phyloP scores from a whole-genome alignment of 2,797 vertebrate species.

The Bovichtus variegatus region DNA sequence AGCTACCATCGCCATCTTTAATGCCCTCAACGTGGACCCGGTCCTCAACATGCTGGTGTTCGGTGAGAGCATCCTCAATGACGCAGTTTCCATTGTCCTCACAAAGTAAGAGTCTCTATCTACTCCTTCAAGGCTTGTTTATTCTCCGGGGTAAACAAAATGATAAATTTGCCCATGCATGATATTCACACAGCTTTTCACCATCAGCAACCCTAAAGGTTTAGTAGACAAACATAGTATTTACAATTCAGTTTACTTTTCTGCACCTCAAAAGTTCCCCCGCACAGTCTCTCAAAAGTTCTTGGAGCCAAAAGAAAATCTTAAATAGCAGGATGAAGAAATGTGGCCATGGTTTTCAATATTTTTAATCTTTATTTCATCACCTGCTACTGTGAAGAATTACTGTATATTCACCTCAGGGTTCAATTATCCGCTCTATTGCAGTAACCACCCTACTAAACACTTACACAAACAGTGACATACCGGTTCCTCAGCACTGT shows the following conservation, averaged over 20 bases:
- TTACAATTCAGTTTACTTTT: neutral
- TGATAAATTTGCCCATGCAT: constrained; percentile 9
- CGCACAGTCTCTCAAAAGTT: neutral
- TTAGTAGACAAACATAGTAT: neutral
- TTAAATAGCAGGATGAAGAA: neutral
- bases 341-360: neutral
- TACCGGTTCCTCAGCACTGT: neutral
- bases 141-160: neutral
- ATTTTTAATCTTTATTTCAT: neutral
- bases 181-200: constrained; percentile 16
- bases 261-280: neutral
- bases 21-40: constrained; percentile 97
- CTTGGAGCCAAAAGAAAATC: neutral
- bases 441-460: neutral
- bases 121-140: neutral
- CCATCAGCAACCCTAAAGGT: neutral
- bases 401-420: neutral
- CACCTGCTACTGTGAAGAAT: neutral
- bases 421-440: neutral
- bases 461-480: neutral
- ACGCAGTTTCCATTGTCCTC: constrained; percentile 97
- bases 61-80: constrained; percentile 98
- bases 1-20: constrained; percentile 99
- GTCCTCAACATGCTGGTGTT: constrained; percentile 99
- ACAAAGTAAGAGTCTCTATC: constrained; percentile 91